phyloP scores from a whole-genome alignment of 1,140 invertebrate species.

The Diprion similis region DNA sequence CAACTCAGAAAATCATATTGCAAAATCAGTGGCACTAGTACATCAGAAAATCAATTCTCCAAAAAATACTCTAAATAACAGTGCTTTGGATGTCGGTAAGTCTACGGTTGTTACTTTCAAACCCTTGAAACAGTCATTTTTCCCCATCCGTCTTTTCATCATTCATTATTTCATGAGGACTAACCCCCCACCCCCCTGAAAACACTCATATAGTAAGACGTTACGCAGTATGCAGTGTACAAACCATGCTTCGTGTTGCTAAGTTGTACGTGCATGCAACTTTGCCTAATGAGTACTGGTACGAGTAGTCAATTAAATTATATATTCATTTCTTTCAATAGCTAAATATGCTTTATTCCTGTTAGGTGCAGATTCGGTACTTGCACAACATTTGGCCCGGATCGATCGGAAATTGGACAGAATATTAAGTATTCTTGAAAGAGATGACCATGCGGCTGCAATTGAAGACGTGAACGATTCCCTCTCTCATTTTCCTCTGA shows the following conservation, averaged over 20 bases:
- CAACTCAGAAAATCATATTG: too few relatives aligned
- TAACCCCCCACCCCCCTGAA: not conserved
- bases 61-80: too few relatives aligned
- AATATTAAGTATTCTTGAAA: not conserved
- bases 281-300: too few relatives aligned
- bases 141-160: not conserved
- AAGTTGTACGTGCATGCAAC: too few relatives aligned
- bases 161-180: not conserved
- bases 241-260: too few relatives aligned
- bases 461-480: not conserved
- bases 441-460: not conserved
- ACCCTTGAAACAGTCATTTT: too few relatives aligned
- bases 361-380: not conserved
- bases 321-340: not conserved
- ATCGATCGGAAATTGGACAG: not conserved
- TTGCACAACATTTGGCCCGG: not conserved
- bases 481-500: not conserved
- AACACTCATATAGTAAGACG: not conserved
- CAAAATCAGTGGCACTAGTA: too few relatives aligned
- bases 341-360: not conserved
- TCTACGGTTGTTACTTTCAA: not conserved
- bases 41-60: too few relatives aligned
- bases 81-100: not conserved
- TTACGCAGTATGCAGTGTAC: not conserved
- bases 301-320: not conserved